Conservation (phyloP, 2,888 invertebrate genomes). For the Xanthostigma xanthostigma region DNA sequence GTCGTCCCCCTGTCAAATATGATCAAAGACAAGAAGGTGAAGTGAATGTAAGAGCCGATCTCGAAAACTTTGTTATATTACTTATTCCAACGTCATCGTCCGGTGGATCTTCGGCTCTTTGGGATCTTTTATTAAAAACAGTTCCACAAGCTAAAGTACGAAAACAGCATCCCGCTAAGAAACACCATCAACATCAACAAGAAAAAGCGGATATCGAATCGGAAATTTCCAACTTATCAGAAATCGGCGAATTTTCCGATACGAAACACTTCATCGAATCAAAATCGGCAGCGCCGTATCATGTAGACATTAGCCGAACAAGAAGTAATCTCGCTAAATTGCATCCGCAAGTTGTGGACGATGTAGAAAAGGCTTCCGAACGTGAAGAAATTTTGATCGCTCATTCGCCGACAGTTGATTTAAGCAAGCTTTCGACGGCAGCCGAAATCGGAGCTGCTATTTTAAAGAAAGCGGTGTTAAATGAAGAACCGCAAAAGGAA, state of each 20-base stretch:
- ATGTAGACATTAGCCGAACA: slow-evolving; percentile 41
- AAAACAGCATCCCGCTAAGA: slow-evolving; percentile 12
- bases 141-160: slow-evolving; percentile 10
- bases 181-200: slow-evolving; percentile 13
- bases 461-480: not conserved
- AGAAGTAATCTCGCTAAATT: slow-evolving; percentile 19
- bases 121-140: slow-evolving; percentile 21
- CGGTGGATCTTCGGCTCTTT: slow-evolving; percentile 9
- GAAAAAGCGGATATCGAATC: not conserved
- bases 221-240: too few species aligned
- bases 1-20: slow-evolving; percentile 25
- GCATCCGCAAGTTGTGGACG: slow-evolving; percentile 13
- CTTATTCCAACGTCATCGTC: slow-evolving; percentile 32
- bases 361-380: slow-evolving; percentile 17
- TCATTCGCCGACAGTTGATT: slow-evolving; percentile 17
- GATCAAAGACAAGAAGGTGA: slow-evolving; percentile 69
- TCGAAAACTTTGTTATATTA: slow-evolving; percentile 58
- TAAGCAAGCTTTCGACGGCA: not conserved
- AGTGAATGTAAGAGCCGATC: slow-evolving; percentile 53
- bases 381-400: slow-evolving; percentile 20
- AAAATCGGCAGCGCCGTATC: slow-evolving; percentile 44
- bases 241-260: slow-evolving; percentile 10
- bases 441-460: not conserved
- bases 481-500: slow-evolving; percentile 6
- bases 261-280: slow-evolving; percentile 48